These are phyloP conservation scores for Metalampra italica DNA, from an alignment of 2,888 invertebrate species.

Conservation along the genomic window DNA sequence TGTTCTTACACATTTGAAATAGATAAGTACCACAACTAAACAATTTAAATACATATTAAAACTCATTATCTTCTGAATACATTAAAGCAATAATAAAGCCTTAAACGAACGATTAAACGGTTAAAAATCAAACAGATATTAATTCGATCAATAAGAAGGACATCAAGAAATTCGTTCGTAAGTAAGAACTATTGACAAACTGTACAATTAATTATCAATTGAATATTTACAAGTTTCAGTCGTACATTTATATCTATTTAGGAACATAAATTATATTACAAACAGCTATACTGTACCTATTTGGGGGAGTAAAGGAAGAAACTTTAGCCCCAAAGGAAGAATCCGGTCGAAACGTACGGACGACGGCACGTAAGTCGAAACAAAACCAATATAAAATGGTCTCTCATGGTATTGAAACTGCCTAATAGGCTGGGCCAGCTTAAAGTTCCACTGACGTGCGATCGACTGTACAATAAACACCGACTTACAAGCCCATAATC, in stretches of 20 bases:
- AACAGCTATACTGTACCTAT: constrained; percentile 4
- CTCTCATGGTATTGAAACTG: no score
- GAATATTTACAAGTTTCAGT: constrained; percentile 39
- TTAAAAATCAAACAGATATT: background rate
- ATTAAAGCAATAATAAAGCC: no score
- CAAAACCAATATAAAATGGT: no score
- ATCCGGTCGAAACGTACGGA: no score
- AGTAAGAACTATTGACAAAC: background rate
- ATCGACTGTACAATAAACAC: no score
- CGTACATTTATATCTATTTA: constrained; percentile 30
- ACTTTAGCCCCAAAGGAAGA: background rate
- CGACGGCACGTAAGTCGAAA: no score
- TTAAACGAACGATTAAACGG: no score
- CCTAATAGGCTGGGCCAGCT: no score
- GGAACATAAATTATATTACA: constrained; percentile 57
- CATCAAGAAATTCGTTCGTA: background rate
- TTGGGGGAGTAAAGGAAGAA: background rate
- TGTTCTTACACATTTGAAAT: background rate
- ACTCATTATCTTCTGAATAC: no score
- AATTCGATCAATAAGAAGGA: background rate
- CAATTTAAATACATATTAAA: background rate
- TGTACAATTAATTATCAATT: constrained; percentile 28
- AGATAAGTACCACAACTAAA: background rate
- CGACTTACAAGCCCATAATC: no score
- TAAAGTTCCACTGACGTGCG: no score